Conservation (phyloP, 1,140 invertebrate species). For the Penaeus japonicus region DNA sequence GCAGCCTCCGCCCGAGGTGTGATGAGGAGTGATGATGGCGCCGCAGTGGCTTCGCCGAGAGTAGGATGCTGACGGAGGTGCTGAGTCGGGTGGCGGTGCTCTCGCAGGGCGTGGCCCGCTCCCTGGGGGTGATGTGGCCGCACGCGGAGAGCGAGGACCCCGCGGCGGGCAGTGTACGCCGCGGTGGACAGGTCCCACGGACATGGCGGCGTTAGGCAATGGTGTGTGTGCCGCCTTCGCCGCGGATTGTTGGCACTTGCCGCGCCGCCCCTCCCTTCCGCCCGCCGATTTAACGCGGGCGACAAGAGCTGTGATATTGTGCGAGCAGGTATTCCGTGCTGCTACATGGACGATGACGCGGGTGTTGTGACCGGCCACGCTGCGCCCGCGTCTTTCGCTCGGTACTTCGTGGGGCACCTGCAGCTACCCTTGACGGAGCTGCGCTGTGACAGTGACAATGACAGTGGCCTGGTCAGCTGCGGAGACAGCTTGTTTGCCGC, state of each 20-base stretch:
- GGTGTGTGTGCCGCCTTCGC: conserved; percentile 44
- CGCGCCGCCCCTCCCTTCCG: neutral
- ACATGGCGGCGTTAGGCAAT: conserved; percentile 45
- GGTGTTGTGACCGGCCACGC: neutral
- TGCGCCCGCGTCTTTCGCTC: neutral
- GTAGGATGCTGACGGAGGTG: conserved; percentile 42
- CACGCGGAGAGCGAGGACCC: neutral
- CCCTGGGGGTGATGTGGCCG: conserved; percentile 46
- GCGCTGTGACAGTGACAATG: conserved; percentile 50
- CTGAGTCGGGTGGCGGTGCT: conserved; percentile 29
- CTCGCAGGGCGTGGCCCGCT: conserved; percentile 45
- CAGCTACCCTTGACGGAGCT: conserved; percentile 32
- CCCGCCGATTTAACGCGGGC: neutral
- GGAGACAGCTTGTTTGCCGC: conserved; percentile 33
- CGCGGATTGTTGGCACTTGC: neutral
- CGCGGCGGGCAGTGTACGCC: conserved; percentile 32
- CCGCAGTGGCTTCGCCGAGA: neutral
- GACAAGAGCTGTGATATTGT: conserved; percentile 33
- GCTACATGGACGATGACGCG: conserved; percentile 31
- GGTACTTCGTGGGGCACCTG: neutral
- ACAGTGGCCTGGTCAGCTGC: conserved; percentile 38
- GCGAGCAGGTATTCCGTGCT: conserved; percentile 33
- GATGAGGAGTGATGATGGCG: no score
- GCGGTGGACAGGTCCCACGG: conserved; percentile 41
- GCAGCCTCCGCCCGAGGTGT: no score